Evolutionary conservation across 2,888 invertebrate genomes (phyloP).

Genomic region (Oxycera nigricornis): DNA sequence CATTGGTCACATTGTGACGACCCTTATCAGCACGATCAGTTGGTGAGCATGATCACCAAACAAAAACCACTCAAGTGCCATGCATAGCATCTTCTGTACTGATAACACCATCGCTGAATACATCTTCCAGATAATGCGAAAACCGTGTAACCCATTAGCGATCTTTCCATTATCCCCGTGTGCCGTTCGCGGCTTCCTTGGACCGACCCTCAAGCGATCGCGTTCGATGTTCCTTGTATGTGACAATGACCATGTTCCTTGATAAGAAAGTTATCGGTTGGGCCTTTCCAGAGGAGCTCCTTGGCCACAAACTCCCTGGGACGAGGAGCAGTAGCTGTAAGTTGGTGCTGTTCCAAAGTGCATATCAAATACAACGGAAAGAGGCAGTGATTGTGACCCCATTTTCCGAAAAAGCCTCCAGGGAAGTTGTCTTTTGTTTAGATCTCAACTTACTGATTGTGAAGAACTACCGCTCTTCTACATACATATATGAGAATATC

Average conservation of each 20-base stretch:
- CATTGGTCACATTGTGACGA: not conserved
- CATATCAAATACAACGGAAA: not conserved
- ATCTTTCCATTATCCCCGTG: constrained; percentile 26
- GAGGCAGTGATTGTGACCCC: not conserved
- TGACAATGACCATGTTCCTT: constrained; percentile 37
- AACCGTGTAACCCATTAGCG: constrained; percentile 41
- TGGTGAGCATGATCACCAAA: not conserved
- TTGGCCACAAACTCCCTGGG: not conserved
- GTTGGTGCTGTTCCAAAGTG: not conserved
- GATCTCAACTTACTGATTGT: not conserved
- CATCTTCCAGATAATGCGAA: constrained; percentile 41
- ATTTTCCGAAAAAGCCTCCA: not conserved
- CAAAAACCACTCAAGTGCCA: constrained; percentile 15
- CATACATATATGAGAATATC: not conserved
- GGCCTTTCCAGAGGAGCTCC: constrained; percentile 3
- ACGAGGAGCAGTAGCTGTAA: too few relatives aligned
- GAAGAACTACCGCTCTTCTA: not conserved
- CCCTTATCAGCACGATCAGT: constrained; percentile 8
- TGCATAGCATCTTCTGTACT: constrained; percentile 23
- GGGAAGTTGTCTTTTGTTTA: not conserved
- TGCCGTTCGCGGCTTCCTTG: constrained; percentile 25
- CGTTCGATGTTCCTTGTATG: constrained; percentile 9
- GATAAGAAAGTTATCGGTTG: constrained; percentile 33
- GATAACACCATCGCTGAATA: constrained; percentile 36
- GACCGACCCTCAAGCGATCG: constrained; percentile 20